Conservation (phyloP, 2,888 invertebrate genomes). For the Polydrusus pterygomalis region DNA sequence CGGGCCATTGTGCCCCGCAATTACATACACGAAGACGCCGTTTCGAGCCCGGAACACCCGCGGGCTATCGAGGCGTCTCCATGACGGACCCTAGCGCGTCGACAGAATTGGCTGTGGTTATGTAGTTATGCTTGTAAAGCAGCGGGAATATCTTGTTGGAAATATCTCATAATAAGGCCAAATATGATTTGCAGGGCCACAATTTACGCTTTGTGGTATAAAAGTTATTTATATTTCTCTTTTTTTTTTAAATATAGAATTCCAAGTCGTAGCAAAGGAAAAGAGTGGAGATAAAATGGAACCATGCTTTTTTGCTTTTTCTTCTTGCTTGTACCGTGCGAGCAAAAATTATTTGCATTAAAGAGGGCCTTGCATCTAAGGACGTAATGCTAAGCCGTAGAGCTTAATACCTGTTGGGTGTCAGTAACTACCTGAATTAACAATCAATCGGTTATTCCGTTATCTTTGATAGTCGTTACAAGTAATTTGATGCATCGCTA, state of each 20-base stretch:
- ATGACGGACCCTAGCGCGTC: constrained; percentile 35
- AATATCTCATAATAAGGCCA: constrained; percentile 28
- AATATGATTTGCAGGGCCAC: constrained; percentile 43
- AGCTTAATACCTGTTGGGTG: too few species aligned
- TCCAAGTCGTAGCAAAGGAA: not conserved
- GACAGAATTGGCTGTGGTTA: constrained; percentile 39
- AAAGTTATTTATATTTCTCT: constrained; percentile 3
- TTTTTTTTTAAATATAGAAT: constrained; percentile 8
- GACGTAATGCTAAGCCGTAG: too few species aligned
- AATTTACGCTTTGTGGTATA: constrained; percentile 21
- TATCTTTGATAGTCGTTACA: too few species aligned
- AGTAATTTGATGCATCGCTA: too few species aligned
- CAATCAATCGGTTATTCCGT: too few species aligned
- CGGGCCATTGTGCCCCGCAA: constrained; percentile 50
- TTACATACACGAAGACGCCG: constrained; percentile 54
- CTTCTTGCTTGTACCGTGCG: too few species aligned
- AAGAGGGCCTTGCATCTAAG: too few species aligned
- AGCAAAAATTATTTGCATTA: too few species aligned
- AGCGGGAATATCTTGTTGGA: constrained; percentile 41
- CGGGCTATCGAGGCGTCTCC: constrained; percentile 44
- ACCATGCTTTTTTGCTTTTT: not conserved
- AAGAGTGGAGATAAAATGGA: not conserved
- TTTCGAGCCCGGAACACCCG: constrained; percentile 38
- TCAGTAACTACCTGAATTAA: too few species aligned
- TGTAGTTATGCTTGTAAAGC: constrained; percentile 47